Conservation (phyloP, 2,888 invertebrate genomes). For the Drosophila eohydei region DNA sequence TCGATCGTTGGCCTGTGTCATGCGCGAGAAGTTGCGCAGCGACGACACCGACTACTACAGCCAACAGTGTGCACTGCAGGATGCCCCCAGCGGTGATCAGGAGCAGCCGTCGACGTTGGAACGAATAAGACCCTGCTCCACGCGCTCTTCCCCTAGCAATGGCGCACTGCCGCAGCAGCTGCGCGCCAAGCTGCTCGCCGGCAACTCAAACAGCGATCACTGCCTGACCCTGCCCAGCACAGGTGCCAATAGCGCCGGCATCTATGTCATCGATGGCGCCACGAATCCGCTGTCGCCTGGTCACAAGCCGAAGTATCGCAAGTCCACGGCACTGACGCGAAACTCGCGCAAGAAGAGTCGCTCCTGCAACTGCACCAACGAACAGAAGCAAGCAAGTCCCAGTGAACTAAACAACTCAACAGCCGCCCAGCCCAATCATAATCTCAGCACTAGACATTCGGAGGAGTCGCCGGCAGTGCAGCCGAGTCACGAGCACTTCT, state of each 20-base stretch:
- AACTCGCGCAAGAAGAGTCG: constrained; percentile 65
- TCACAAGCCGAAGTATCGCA: constrained; percentile 81
- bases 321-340: constrained; percentile 62
- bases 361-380: constrained; percentile 71
- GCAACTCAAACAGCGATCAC: constrained; percentile 59
- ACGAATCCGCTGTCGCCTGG: constrained; percentile 68
- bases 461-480: constrained; percentile 40
- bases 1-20: constrained; percentile 67
- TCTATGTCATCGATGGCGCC: constrained; percentile 81
- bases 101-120: constrained; percentile 56
- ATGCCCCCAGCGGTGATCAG: constrained; percentile 49
- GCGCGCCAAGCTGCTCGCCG: constrained; percentile 57
- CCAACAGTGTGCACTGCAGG: constrained; percentile 34
- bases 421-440: constrained; percentile 40
- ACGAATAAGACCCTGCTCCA: constrained; percentile 55
- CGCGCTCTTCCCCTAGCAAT: constrained; percentile 59
- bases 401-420: constrained; percentile 9
- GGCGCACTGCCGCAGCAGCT: constrained; percentile 56
- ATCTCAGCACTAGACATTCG: constrained; percentile 34
- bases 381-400: constrained; percentile 42
- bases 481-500: constrained; percentile 82
- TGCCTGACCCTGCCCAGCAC: constrained; percentile 59
- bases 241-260: constrained; percentile 30
- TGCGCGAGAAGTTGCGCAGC: constrained; percentile 79
- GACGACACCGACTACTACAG: constrained; percentile 77